Evolutionary conservation across 30 jellyfish, hydroid and myxozoan species (phyloP).

Genomic region (Haliclystus octoradiatus): DNA sequence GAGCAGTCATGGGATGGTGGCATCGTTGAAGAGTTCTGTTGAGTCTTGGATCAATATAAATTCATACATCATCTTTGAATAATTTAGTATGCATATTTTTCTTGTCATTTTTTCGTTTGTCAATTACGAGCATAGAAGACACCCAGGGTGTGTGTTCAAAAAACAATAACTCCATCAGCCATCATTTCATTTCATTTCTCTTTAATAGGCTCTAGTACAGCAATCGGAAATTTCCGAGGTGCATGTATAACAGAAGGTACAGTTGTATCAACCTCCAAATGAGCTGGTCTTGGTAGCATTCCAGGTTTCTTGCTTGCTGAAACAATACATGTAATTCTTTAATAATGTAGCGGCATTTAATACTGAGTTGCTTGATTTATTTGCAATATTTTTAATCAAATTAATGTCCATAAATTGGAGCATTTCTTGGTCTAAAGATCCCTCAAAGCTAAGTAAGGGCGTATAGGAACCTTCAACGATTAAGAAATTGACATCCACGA

Average conservation of each 20-base stretch:
- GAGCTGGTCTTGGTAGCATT: not conserved
- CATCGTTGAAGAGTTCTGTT: too few species aligned
- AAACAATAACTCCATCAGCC: constrained; percentile 21
- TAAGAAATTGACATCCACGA: not conserved
- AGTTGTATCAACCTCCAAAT: not conserved
- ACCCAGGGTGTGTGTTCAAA: too few species aligned
- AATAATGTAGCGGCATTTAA: too few species aligned
- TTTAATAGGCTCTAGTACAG: constrained; percentile 13
- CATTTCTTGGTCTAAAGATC: constrained; percentile 17
- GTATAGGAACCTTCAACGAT: not conserved
- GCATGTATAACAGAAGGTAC: constrained; percentile 17
- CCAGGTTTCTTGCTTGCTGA: not conserved
- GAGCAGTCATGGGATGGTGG: too few species aligned
- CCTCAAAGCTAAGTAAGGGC: constrained; percentile 17
- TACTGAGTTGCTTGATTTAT: too few species aligned
- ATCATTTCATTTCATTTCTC: constrained; percentile 22
- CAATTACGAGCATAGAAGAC: too few species aligned
- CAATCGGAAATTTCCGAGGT: constrained; percentile 18
- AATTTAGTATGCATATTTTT: constrained; percentile 24
- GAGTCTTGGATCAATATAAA: constrained; percentile 25
- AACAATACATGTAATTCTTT: too few species aligned
- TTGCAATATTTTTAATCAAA: too few species aligned
- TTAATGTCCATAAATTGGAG: constrained; percentile 21
- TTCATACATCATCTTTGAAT: constrained; percentile 17
- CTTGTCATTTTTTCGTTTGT: constrained; percentile 34